phyloP scores from a whole-genome alignment of 2,797 vertebrate genomes.

The Lepus oiostolus region DNA sequence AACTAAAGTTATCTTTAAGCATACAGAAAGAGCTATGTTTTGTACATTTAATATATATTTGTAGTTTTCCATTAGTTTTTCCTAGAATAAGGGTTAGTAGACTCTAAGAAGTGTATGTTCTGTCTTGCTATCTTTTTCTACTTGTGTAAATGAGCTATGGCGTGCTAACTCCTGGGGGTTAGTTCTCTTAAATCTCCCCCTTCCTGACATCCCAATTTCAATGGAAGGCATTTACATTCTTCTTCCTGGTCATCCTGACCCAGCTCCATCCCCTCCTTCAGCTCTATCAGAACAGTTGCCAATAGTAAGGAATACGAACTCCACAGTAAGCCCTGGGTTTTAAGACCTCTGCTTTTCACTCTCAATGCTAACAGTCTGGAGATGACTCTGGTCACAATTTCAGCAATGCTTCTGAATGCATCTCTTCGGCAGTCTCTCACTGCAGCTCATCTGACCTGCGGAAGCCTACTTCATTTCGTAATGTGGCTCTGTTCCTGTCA shows the following conservation, averaged over 20 bases:
- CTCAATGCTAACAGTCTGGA: background rate
- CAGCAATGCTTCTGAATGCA: background rate
- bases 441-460: background rate
- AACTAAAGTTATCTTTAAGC: background rate
- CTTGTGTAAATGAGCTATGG: slow-evolving; percentile 23
- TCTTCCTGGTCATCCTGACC: background rate
- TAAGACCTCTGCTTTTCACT: background rate
- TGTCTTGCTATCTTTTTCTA: background rate
- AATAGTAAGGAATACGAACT: slow-evolving; percentile 47
- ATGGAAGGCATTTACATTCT: background rate
- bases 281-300: background rate
- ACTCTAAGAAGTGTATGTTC: background rate
- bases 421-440: background rate
- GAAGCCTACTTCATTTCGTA: background rate
- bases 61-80: slow-evolving; percentile 19
- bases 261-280: background rate
- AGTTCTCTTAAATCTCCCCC: background rate
- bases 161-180: background rate
- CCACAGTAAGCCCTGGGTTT: background rate
- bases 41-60: background rate
- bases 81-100: slow-evolving; percentile 24
- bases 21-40: background rate
- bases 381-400: slow-evolving; percentile 1
- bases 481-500: background rate
- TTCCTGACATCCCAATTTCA: background rate